A percentile compares a stretch with the other conserved stretches of the same genome.
These are phyloP conservation scores for Agapornis canus DNA, from an alignment of 2,797 vertebrate genomes.

Conservation along the genomic window DNA sequence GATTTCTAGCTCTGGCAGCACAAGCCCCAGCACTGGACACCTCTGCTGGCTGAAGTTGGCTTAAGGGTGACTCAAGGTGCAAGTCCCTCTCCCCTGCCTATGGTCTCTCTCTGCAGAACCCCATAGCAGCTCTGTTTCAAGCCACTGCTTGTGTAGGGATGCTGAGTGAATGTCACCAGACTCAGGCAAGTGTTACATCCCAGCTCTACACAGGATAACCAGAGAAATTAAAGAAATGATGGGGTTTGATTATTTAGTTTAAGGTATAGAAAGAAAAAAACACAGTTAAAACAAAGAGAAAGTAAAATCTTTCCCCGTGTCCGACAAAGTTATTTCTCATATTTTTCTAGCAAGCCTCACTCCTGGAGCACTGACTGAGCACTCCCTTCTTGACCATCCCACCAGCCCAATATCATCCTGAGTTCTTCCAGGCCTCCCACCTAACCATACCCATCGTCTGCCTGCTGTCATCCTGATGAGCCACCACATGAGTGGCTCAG, in stretches of 20 bases:
- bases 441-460: accelerated
- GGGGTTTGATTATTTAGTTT: neutral
- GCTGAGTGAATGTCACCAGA: accelerated
- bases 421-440: neutral
- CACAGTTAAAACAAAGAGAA: neutral
- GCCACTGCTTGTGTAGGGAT: neutral
- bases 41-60: neutral
- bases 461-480: accelerated
- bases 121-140: neutral
- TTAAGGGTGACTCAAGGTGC: neutral
- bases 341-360: neutral
- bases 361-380: neutral
- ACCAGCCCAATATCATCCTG: neutral
- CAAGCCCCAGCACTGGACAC: neutral
- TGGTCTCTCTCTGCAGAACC: neutral
- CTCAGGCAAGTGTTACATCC: accelerated
- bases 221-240: neutral
- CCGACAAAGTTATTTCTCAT: neutral
- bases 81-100: neutral
- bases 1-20: neutral
- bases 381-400: accelerated
- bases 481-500: accelerated
- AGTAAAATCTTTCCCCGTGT: neutral
- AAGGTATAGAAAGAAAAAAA: neutral
- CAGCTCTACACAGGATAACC: neutral